phyloP scores from a whole-genome alignment of 1,140 invertebrate species.

The Nasonia giraulti region DNA sequence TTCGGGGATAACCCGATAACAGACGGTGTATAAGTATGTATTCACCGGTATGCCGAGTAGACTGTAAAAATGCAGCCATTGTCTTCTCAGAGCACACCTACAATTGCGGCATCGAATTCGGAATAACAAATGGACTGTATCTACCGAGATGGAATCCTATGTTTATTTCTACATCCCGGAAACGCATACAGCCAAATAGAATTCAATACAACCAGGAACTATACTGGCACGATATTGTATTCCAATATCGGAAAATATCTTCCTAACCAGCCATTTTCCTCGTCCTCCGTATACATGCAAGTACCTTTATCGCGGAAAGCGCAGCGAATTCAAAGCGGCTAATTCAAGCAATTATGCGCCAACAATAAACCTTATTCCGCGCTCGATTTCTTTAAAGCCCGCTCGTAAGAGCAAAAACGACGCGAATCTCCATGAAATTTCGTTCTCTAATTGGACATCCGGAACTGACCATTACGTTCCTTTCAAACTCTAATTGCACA shows the following conservation, averaged over 20 bases:
- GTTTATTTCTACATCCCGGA: too few species aligned
- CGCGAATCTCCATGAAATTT: slow-evolving; percentile 41
- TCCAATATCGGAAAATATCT: too few species aligned
- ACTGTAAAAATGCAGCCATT: too few species aligned
- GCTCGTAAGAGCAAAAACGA: slow-evolving; percentile 14
- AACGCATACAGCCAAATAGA: too few species aligned
- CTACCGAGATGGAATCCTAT: too few species aligned
- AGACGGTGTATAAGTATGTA: background rate
- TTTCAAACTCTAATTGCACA: slow-evolving; percentile 48
- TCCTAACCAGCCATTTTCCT: too few species aligned
- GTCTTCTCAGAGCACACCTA: too few species aligned
- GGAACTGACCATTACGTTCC: slow-evolving; percentile 42
- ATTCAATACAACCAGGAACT: too few species aligned
- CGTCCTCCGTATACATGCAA: background rate
- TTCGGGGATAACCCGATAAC: background rate
- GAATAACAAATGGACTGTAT: too few species aligned
- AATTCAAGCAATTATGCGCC: slow-evolving; percentile 4
- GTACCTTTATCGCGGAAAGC: background rate
- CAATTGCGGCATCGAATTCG: too few species aligned
- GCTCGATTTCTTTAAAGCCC: slow-evolving; percentile 13
- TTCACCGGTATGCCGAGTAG: too few species aligned
- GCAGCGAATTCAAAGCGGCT: background rate
- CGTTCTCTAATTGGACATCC: slow-evolving; percentile 39
- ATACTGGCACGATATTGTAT: too few species aligned
- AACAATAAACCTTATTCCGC: slow-evolving; percentile 35